Percentiles rank a stretch among this genome's conserved stretches.
These are phyloP conservation scores for Condylura cristata DNA, from an alignment of 2,113 vertebrate species.

Conservation along the genomic window DNA sequence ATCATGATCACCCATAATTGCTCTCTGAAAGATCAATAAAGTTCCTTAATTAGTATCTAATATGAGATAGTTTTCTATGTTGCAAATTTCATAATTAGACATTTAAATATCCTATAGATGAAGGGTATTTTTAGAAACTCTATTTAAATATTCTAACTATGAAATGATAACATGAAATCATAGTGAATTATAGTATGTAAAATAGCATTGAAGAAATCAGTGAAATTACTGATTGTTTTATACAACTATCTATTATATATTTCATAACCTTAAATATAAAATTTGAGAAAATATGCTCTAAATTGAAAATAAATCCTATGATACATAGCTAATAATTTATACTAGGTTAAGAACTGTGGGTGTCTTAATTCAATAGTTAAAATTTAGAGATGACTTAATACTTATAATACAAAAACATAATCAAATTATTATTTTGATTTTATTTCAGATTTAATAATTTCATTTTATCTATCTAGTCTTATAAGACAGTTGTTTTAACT, in stretches of 20 bases:
- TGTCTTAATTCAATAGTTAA: not conserved
- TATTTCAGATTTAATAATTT: not conserved
- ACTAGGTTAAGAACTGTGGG: not conserved
- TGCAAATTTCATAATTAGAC: constrained; percentile 32
- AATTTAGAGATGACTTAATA: not conserved
- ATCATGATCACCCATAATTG: not conserved
- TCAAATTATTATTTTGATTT: not conserved
- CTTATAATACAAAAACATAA: not conserved
- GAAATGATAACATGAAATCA: not conserved
- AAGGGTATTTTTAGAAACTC: constrained; percentile 1
- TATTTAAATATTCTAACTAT: not conserved
- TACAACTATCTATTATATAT: not conserved
- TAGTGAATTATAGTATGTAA: not conserved
- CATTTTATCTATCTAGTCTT: not conserved
- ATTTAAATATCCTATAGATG: constrained; percentile 5
- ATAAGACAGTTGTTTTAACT: not conserved
- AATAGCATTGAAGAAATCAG: not conserved
- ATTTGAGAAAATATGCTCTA: not conserved
- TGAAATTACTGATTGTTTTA: not conserved
- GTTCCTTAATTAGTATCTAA: constrained; percentile 37
- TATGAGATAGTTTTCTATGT: not conserved
- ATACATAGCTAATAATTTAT: not conserved
- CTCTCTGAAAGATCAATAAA: constrained; percentile 51
- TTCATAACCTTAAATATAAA: constrained; percentile 29
- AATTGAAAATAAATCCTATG: not conserved